Conservation (phyloP, 2,113 vertebrate species). For the Hoplias malabaricus region DNA sequence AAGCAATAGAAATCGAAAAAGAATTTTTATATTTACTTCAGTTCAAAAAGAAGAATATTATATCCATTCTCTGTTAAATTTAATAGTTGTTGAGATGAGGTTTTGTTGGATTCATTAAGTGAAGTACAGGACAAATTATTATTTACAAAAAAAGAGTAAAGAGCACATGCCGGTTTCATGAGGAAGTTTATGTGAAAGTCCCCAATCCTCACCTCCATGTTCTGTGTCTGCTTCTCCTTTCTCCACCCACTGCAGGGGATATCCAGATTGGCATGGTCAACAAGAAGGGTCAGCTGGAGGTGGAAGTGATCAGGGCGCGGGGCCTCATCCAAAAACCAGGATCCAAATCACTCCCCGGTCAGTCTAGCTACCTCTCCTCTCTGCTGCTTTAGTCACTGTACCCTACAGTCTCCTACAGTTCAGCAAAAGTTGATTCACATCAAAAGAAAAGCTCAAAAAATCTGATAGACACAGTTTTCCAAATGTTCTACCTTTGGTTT, state of each 20-base stretch:
- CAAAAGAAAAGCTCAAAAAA: too few species aligned
- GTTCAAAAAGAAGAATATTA: too few species aligned
- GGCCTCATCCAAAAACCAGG: conserved; percentile 94
- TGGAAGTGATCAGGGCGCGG: conserved; percentile 96
- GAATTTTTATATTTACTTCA: too few species aligned
- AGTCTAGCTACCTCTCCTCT: conserved; percentile 40
- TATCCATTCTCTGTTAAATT: too few species aligned
- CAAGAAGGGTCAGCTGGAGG: conserved; percentile 96
- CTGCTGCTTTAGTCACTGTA: not conserved
- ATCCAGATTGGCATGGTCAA: conserved; percentile 99
- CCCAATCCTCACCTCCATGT: not conserved
- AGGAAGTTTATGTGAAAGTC: not conserved
- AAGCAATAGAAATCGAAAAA: too few species aligned
- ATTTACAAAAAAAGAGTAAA: too few species aligned
- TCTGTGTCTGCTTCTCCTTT: not conserved
- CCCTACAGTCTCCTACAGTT: not conserved
- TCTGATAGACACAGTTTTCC: not conserved
- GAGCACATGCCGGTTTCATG: too few species aligned
- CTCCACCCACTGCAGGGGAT: conserved; percentile 76
- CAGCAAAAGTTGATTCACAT: not conserved
- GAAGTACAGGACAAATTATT: not conserved
- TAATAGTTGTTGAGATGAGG: too few species aligned
- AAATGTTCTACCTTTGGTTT: not conserved
- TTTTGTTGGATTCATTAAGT: not conserved
- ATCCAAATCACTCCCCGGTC: conserved; percentile 96